Evolutionary conservation across 2,888 invertebrate genomes (phyloP).

Genomic region (Cataglyphis cursor): DNA sequence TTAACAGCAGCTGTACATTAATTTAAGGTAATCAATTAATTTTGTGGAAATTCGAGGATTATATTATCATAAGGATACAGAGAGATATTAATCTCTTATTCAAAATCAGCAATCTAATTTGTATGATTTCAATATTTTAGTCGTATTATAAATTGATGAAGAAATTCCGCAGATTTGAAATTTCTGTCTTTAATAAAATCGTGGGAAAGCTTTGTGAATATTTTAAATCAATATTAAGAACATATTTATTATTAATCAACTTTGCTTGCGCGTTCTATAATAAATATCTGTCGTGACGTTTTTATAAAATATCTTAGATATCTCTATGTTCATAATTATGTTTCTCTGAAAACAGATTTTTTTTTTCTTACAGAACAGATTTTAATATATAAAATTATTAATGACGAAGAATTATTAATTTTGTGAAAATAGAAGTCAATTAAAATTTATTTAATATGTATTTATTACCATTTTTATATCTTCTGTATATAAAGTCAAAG

Average conservation of each 20-base stretch:
- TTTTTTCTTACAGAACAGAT: background rate
- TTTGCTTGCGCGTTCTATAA: background rate
- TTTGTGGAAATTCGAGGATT: background rate
- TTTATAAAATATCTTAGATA: background rate
- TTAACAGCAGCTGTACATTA: constrained; percentile 15
- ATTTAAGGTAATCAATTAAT: constrained; percentile 18
- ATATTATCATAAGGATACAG: background rate
- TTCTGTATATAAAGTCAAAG: background rate
- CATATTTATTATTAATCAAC: background rate
- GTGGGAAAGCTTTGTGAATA: background rate
- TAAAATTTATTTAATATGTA: constrained; percentile 13
- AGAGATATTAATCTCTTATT: constrained; percentile 2
- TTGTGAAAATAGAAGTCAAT: background rate
- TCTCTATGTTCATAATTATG: background rate
- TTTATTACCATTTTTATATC: background rate
- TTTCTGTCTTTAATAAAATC: background rate
- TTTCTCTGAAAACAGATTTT: background rate
- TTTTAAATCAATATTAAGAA: background rate
- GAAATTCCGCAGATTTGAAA: background rate
- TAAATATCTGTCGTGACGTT: background rate
- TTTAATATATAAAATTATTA: constrained; percentile 2
- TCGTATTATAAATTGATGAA: background rate
- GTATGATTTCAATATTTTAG: background rate
- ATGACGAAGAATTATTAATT: background rate
- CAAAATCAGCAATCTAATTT: background rate